Base-by-base conservation (phyloP, 2,888 invertebrate genomes). In the Xanthorhoe spadicearia region DNA sequence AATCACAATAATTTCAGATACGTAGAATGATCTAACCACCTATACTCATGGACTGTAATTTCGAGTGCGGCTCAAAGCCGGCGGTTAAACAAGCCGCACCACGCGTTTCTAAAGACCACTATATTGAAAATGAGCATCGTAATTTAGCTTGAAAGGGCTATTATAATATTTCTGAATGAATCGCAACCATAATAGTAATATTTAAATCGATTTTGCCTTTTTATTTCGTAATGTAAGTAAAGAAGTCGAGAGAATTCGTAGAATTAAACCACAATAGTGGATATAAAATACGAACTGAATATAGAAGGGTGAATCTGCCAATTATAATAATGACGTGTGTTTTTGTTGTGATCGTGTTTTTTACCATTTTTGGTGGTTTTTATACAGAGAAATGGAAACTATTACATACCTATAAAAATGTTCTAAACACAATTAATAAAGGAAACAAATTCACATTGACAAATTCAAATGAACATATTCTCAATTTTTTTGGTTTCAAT, bases 111-210 rank as follows among this genome's bases (percentile, higher is more conserved):
- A 32, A 59, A 55, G 58, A 53, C 46, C 52, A 52, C 58, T 64
- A 55, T 57, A 63, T 64, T 64, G 64, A 59, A 64, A 54, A 64
- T 64, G 54, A 64, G 58, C 50, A 54, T 51, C 64, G 64, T 64
- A 64, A 64, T 64, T 64, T 64, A 64, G 59, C 43, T 54, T 55
- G 54, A 64, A 64, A 50, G 53, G 64, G 54, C 64, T 59, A 59
- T 59, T 54, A 59, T 50, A 23, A 49, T 43, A 49, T 59, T 53
- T 51, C 48, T 48, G 53, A 59, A 64, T 55, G 54, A 52, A 54
- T 63, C 32, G 48, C 50, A 55, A 38, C 28, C 17, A 59, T 28
- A 59, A 59, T 54, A 59, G 57, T 38, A 19, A 55, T 49, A 53
- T 48, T 48, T 52, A 66, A 54, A 51, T n/a, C 50, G 57, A 51